These are phyloP conservation scores for Conistra vaccinii DNA, from an alignment of 2,888 invertebrate genomes.

Conservation along the genomic window DNA sequence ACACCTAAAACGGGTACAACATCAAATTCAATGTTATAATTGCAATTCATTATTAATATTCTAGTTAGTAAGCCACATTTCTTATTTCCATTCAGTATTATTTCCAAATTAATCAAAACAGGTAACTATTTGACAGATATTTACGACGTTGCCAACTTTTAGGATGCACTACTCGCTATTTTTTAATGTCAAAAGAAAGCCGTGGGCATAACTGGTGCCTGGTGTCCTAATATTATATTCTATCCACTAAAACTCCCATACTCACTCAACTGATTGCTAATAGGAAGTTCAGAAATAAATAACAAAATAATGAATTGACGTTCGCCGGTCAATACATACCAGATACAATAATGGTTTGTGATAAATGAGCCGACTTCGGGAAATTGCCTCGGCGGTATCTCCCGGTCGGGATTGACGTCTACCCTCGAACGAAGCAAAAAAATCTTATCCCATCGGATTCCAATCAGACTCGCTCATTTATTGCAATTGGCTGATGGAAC, in stretches of 20 bases:
- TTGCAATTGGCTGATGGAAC: constrained; percentile 83
- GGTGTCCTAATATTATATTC: constrained; percentile 2
- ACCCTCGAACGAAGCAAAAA: constrained; percentile 74
- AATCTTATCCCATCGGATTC: constrained; percentile 82
- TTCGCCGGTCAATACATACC: constrained; percentile 65
- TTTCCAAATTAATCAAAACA: too few relatives aligned
- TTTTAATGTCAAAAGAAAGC: background rate
- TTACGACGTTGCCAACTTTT: too few relatives aligned
- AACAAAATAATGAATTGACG: constrained; percentile 62
- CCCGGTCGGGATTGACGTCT: constrained; percentile 74
- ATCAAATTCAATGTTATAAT: too few relatives aligned
- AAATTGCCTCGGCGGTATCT: constrained; percentile 81
- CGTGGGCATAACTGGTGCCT: background rate
- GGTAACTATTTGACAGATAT: too few relatives aligned
- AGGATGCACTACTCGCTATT: background rate
- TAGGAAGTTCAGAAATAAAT: constrained; percentile 55
- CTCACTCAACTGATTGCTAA: constrained; percentile 26
- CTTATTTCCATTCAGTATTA: too few relatives aligned
- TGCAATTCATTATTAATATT: too few relatives aligned
- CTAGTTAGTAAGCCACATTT: too few relatives aligned
- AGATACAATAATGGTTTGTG: constrained; percentile 79
- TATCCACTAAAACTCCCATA: background rate
- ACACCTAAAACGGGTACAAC: too few relatives aligned
- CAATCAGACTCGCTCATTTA: constrained; percentile 85
- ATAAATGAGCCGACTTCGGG: constrained; percentile 77